Base-by-base conservation (phyloP, 2,888 invertebrate species). In the Apodemia zela region DNA sequence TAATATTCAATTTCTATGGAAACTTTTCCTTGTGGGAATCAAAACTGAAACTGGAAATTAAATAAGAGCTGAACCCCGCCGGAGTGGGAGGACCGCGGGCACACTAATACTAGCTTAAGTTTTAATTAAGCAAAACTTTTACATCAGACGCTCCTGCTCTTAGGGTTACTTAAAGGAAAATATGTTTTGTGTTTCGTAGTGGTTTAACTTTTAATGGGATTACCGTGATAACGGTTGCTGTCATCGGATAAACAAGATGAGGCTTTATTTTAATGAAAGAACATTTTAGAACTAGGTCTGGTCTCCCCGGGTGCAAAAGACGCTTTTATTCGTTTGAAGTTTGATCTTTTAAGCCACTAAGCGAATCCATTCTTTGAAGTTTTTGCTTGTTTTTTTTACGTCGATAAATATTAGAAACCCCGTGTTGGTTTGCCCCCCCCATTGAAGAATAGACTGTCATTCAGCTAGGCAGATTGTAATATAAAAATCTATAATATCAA, bases 91-190 rank as follows among this genome's bases (percentile, higher is more conserved):
- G 42, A 42, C 51, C 51, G 51, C 51, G 51, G 21, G 17, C 25
- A 10, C 15, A 13, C 21, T 15, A n/a, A 45, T 35, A 59, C 45
- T 45, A 38, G 38, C 60, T 60, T 21, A 60, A 60, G 60, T 60
- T 60, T 60, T 60, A 45, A 60, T 60, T 60, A 60, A 60, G 45
- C 60, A 45, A 21, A 60, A 60, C 60, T 60, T 45, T 45, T 45
- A 45, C 60, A 60, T 60, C 45, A 60, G 21, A 18, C 51, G 21
- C 21, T 51, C 25, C 13, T 54, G 51, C 51, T 21, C 51, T 54
- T 54, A 21, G 11, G 13, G 21, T 54, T 54, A 54, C 51, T 54
- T 54, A 54, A 54, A 21, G 51, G 25, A 25, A 54, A 25, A 25
- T 54, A 25, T 54, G 51, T 54, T 17, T 51, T 54, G 51, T 42